Base-by-base conservation (phyloP, 2,888 invertebrate species). In the Leptopilina drosophilae region DNA sequence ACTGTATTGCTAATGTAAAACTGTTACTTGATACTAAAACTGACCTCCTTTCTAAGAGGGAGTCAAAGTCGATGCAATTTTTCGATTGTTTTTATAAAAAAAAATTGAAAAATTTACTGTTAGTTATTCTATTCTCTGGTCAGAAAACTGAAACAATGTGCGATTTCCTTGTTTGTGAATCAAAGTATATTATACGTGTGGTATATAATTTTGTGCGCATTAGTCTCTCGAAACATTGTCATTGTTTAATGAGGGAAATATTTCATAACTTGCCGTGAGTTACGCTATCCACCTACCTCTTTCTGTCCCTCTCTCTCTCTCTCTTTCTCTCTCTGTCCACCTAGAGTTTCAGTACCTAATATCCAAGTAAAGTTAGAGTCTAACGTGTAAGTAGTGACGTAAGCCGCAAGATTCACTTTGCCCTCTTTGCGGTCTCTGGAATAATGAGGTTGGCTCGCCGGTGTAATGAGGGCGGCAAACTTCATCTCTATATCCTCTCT, bases 381-480 rank as follows among this genome's bases (percentile, higher is more conserved):
- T 69, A 42, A 53, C n/a, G 26, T 12, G 64, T 56, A 67, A 69
- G 42, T 42, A 78, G 73, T 59, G 81, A 78, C 81, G 69, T 80
- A 82, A 83, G 80, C 81, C 79, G 80, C 80, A 81, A 82, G 82
- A 78, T 81, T 15, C 82, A 80, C 84, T 84, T 84, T 87, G 88
- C 87, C 88, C 89, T 85, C 86, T 87, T 88, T 90, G 90, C 88
- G 90, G 90, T 91, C 82, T 85, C 78, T 82, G 78, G 82, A 85
- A 87, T 89, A 91, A 91, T 90, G 90, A 90, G 89, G 88, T 88
- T 80, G 85, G 87, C 85, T 85, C 85, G 87, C 86, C 85, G 87
- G 87, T 87, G 88, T 90, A 90, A 90, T 89, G 89, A 89, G 89
- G 84, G 86, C 85, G 85, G 87, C 81, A 83, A 85, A 86, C 82